Percentiles rank a stretch among this genome's conserved stretches.
phyloP scores from a whole-genome alignment of 1,140 invertebrate species.

The Bathynomus jamesi region DNA sequence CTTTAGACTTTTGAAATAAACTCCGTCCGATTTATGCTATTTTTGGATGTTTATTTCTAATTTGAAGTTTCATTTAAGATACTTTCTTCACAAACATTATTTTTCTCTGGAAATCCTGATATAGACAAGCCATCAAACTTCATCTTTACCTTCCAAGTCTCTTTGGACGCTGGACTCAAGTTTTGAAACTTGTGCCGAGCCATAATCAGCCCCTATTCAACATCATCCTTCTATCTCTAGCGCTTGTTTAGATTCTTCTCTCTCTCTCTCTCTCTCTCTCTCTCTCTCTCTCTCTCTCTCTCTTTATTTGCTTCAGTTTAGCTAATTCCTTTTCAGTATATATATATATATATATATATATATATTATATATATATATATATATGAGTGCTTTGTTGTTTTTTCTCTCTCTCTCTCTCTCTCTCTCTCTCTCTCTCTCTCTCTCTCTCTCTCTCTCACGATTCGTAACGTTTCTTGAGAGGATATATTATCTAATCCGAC shows the following conservation, averaged over 20 bases:
- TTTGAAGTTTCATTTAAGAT: too few relatives aligned
- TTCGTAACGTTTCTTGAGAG: neutral
- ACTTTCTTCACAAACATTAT: neutral
- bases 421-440: too few relatives aligned
- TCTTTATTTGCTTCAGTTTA: too few relatives aligned
- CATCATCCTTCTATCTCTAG: neutral
- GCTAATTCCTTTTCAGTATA: too few relatives aligned
- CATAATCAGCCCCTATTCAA: neutral
- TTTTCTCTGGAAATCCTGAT: neutral
- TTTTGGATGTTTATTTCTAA: too few relatives aligned
- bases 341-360: too few relatives aligned
- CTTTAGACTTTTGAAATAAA: too few relatives aligned
- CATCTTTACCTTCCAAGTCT: neutral
- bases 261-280: neutral
- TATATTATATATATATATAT: constrained; percentile 13
- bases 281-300: too few relatives aligned
- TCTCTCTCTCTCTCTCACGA: too few relatives aligned
- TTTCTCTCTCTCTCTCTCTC: too few relatives aligned
- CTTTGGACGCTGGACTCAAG: neutral
- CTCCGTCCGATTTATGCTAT: too few relatives aligned
- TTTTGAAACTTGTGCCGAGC: neutral
- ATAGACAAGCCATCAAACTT: neutral
- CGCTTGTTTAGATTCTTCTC: neutral
- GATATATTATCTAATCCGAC: neutral
- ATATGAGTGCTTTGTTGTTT: neutral